A percentile compares a stretch with the other conserved stretches of the same genome.
Conservation (phyloP, 2,888 invertebrate genomes). For the Eristalis arbustorum region DNA sequence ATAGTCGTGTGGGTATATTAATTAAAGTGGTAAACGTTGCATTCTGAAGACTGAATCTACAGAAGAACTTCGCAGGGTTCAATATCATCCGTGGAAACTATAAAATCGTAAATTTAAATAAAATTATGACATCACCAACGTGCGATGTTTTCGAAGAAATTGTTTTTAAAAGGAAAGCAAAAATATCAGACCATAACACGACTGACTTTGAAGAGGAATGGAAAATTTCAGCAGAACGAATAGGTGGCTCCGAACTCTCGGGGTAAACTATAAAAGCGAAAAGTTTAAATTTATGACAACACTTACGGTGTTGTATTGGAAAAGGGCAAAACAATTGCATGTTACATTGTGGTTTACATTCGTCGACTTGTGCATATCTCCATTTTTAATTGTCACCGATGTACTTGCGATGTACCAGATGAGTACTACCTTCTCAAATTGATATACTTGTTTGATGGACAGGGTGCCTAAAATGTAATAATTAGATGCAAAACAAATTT, state of each 20-base stretch:
- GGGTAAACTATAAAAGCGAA: slow-evolving; percentile 45
- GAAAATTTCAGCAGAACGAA: not conserved
- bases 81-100: slow-evolving; percentile 11
- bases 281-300: slow-evolving; percentile 50
- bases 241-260: slow-evolving; percentile 1
- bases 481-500: slow-evolving; percentile 47
- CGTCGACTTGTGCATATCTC: not conserved
- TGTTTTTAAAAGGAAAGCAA: not conserved
- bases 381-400: not conserved
- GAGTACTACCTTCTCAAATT: not conserved
- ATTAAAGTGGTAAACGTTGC: not conserved
- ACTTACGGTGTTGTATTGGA: slow-evolving; percentile 29
- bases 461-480: slow-evolving; percentile 49
- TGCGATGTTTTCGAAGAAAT: slow-evolving; percentile 28
- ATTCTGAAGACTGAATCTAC: not conserved
- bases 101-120: slow-evolving; percentile 33
- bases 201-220: not conserved
- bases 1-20: not conserved
- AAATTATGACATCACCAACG: slow-evolving; percentile 33
- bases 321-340: not conserved
- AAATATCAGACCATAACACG: not conserved
- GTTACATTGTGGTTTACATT: not conserved
- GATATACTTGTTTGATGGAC: not conserved
- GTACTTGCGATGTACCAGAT: not conserved
- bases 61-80: not conserved